These are phyloP conservation scores for Eustalomyia histrio DNA, from an alignment of 2,888 invertebrate genomes.

Conservation along the genomic window DNA sequence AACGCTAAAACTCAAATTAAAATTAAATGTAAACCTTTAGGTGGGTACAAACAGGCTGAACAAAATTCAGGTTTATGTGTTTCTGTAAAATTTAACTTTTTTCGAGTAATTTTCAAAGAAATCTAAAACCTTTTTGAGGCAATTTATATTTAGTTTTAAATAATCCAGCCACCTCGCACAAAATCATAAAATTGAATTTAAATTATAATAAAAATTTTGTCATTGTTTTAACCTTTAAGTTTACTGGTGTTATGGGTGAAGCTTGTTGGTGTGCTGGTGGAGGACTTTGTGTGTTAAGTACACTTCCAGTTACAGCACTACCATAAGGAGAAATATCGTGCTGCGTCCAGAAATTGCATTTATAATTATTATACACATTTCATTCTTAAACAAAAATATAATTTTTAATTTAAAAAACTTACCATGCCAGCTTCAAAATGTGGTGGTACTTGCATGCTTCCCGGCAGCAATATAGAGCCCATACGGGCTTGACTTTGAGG, in stretches of 20 bases:
- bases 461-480: constrained; percentile 80
- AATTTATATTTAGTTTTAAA: too few species aligned
- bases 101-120: too few species aligned
- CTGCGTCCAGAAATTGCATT: constrained; percentile 80
- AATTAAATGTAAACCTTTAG: too few species aligned
- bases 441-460: constrained; percentile 82
- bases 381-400: neutral
- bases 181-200: neutral
- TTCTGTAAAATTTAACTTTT: too few species aligned
- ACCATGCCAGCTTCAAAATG: constrained; percentile 86
- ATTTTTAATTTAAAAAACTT: constrained; percentile 79
- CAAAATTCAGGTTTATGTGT: too few species aligned
- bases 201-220: neutral
- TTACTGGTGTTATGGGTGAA: constrained; percentile 86
- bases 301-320: constrained; percentile 78
- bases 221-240: constrained; percentile 45
- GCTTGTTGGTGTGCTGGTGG: constrained; percentile 92
- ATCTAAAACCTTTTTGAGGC: too few species aligned
- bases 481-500: constrained; percentile 83
- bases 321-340: constrained; percentile 81
- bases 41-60: too few species aligned
- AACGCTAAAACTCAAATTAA: neutral
- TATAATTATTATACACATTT: neutral
- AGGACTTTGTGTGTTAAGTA: constrained; percentile 83
- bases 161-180: neutral